These are phyloP conservation scores for Marcusenius ussheri DNA, from an alignment of 2,113 vertebrate species.

Conservation along the genomic window DNA sequence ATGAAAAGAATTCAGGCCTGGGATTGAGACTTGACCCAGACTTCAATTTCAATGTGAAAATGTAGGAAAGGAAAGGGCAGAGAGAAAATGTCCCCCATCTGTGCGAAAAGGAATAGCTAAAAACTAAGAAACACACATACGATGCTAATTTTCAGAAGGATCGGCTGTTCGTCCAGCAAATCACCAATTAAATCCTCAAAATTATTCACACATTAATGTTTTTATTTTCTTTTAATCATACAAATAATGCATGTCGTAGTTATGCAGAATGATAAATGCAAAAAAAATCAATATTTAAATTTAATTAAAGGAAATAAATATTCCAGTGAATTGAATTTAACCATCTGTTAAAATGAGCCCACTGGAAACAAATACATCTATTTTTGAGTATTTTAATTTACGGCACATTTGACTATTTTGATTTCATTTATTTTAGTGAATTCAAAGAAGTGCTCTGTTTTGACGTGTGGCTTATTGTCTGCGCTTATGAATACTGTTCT, in stretches of 20 bases:
- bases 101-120: conserved; percentile 28
- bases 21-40: background rate
- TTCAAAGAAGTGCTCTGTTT: background rate
- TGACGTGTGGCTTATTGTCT: background rate
- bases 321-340: background rate
- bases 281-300: background rate
- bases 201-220: background rate
- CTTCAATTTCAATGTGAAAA: background rate
- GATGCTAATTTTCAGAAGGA: background rate
- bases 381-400: background rate
- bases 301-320: background rate
- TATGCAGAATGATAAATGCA: background rate
- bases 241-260: background rate
- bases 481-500: background rate
- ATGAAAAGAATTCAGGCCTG: background rate
- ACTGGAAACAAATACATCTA: background rate
- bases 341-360: background rate
- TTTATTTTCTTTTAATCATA: background rate
- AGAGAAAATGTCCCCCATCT: background rate
- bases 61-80: background rate
- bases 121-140: background rate
- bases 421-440: background rate
- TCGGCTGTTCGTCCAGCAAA: background rate
- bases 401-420: background rate
- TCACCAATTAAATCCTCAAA: background rate